Evolutionary conservation across 2,113 vertebrate species (phyloP), one percentile per base, ranked within the genome.

Genomic region (Rana temporaria): DNA sequence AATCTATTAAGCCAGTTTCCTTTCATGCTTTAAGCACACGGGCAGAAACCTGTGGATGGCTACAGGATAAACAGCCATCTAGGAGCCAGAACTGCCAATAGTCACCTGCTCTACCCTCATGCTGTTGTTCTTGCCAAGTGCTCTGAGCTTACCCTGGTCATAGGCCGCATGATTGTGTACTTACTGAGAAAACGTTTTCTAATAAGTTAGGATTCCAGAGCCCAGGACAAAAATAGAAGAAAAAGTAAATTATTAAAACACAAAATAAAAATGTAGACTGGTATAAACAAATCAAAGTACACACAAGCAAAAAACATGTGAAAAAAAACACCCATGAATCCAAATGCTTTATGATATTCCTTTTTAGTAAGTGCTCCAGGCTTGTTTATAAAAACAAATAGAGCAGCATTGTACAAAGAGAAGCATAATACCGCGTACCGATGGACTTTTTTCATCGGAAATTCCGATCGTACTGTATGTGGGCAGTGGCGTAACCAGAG

Each of bases 151-250:
- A 57, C 78, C 78, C 78, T 26, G 66, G 56, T n/a, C 56, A 80
- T 34, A 52, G 67, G 55, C 11, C 78, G 62, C 18, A 26, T 66
- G 20, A 22, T 26, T 80, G 24, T 42, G 26, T 42, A 53, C 65
- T 69, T 70, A 56, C 66, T 52, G 78, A 52, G 65, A 80, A 80
- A 80, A 22, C 24, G 15, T 19, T 59, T 70, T 59, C 78, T 62
- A 67, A 68, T 80, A 80, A 71, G 55, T 26, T 17, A 48, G 17
- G 32, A 20, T 69, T 68, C 66, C 67, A 9, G 57, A 71, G 66
- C 67, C 63, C 7, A n/a, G 34, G 12, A 59, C 55, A 71, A 24
- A 68, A 68, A 70, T 70, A 80, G 53, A 70, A 57, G 70, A 30
- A 60, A 69, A 42, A 2, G 52, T 26, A 20, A 56, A 68, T 26